Evolutionary conservation across 2,888 invertebrate species (phyloP), one percentile per base, ranked within the genome.

Genomic region (Exephanes ischioxanthus): DNA sequence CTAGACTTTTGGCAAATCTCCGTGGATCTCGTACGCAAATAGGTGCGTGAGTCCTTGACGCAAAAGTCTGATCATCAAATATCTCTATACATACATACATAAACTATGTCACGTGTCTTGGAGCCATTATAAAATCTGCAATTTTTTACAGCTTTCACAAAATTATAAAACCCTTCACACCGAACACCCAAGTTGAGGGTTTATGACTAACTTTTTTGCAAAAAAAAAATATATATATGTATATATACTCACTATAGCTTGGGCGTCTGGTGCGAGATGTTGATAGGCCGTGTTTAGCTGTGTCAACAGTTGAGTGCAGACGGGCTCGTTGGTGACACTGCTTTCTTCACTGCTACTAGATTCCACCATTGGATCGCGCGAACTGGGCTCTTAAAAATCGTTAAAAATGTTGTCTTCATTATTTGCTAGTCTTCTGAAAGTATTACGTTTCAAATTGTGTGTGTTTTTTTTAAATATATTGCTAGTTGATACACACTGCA

Each of bases 351-450:
- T 93, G 85, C 92, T 93, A 22, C 92, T 93, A 45, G 93, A 92
- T 82, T 94, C 94, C 51, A 94, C 92, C 94, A 94, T 94, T 48
- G 94, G 94, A 88, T 94, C 94, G 30, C 94, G 91, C 37, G 94
- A 94, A 82, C 93, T 94, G 11, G 94, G 93, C 83, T 94, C 94
- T 94, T 86, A 26, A 77, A 67, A 45, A 63, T 75, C 88, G 88
- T 22, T 22, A 75, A 70, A 71, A 26, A 85, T 53, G 3, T 61
- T 30, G 4, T 30, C 9, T 58, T 26, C 14, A 53, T 16, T 75
- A 7, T 53, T 75, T 41, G 6, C 16, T 26, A 22, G 11, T 58
- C 0, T 30, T 26, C 26, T 33, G 26, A 16, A 55, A 55, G 5
- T 19, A 19, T 61, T 16, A 16, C 7, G 9, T 33, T 82, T 14